Percentiles rank a stretch among this genome's conserved stretches.
Evolutionary conservation across 35 echinoderm and acorn worm genomes (phyloP).

Genomic region (Chiridota heheva): DNA sequence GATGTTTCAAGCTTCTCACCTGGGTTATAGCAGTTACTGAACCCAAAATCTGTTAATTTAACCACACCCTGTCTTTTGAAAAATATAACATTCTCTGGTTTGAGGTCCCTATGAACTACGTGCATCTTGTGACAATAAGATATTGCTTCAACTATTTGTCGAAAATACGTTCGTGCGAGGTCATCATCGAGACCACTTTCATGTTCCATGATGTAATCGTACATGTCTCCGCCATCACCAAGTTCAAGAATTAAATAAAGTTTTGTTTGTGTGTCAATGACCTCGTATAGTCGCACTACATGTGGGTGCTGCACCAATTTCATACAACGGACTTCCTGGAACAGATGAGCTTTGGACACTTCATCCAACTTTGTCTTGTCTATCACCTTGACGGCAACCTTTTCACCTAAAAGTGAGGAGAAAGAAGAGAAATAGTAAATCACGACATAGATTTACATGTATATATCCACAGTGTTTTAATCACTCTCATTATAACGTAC

Average conservation of each 20-base stretch:
- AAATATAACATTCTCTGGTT: constrained; percentile 99
- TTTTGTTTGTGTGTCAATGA: constrained; percentile 97
- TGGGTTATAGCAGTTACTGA: constrained; percentile 88
- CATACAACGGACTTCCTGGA: constrained; percentile 97
- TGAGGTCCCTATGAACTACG: constrained; percentile 92
- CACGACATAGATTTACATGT: no score
- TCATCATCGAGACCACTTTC: constrained; percentile 92
- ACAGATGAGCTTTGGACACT: constrained; percentile 85
- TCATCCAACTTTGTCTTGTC: constrained; percentile 96
- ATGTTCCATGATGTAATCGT: constrained; percentile 99
- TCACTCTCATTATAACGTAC: no score
- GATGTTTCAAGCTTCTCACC: constrained; percentile 94
- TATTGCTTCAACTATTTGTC: constrained; percentile 92
- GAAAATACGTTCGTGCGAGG: constrained; percentile 86
- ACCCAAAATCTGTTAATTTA: constrained; percentile 98
- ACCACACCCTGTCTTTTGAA: constrained; percentile 96
- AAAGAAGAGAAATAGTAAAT: no score
- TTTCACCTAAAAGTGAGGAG: constrained; percentile 76
- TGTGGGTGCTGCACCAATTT: constrained; percentile 98
- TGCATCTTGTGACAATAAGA: constrained; percentile 98
- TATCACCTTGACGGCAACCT: constrained; percentile 99
- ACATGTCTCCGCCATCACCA: constrained; percentile 98
- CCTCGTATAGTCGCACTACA: constrained; percentile 96
- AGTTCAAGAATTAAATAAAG: constrained; percentile 95
- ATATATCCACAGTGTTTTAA: no score